Evolutionary conservation across 2,888 invertebrate genomes (phyloP).

Genomic region (Agriotes lineatus): DNA sequence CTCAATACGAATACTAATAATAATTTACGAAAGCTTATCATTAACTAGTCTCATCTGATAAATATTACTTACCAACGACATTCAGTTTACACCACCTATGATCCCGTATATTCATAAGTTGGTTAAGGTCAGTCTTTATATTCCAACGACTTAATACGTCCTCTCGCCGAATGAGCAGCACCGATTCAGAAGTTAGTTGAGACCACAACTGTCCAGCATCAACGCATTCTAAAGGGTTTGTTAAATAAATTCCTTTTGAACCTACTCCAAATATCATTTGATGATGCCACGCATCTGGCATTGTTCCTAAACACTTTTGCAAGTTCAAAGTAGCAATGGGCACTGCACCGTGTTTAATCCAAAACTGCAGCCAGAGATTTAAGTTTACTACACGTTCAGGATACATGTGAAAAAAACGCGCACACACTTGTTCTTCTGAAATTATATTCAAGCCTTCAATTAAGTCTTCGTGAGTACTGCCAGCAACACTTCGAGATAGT

Average conservation of each 20-base stretch:
- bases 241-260: constrained; percentile 76
- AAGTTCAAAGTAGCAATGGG: constrained; percentile 82
- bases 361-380: constrained; percentile 81
- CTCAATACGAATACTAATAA: too few species aligned
- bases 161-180: constrained; percentile 74
- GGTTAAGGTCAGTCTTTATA: constrained; percentile 73
- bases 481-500: constrained; percentile 77
- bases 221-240: constrained; percentile 80
- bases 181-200: constrained; percentile 69
- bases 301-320: constrained; percentile 70
- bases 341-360: constrained; percentile 84
- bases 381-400: constrained; percentile 78
- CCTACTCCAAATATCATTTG: constrained; percentile 87
- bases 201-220: constrained; percentile 69
- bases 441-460: constrained; percentile 75
- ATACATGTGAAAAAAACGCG: constrained; percentile 81
- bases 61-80: constrained; percentile 81
- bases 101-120: constrained; percentile 73
- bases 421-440: constrained; percentile 76
- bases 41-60: too few species aligned
- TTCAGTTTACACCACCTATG: constrained; percentile 78
- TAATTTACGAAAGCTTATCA: too few species aligned
- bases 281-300: constrained; percentile 87
- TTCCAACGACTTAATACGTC: constrained; percentile 78
- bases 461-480: constrained; percentile 78